These are phyloP conservation scores for Drosophila robusta DNA, from an alignment of 2,888 invertebrate genomes.

Conservation along the genomic window DNA sequence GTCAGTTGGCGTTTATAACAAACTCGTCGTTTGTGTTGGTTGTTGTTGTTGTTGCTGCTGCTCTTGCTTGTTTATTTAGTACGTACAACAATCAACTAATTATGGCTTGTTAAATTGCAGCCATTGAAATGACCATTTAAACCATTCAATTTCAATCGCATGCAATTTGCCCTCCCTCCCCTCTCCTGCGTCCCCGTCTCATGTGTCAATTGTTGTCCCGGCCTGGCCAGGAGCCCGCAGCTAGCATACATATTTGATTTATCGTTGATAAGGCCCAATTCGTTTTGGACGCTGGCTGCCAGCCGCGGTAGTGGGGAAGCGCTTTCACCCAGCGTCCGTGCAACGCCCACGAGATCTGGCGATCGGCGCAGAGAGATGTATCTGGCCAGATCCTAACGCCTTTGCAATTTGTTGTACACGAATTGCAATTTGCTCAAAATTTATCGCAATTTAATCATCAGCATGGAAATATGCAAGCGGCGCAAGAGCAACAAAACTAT, in stretches of 20 bases:
- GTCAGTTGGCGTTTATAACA: conserved; percentile 70
- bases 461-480: conserved; percentile 56
- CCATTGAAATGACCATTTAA: conserved; percentile 82
- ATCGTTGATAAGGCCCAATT: conserved; percentile 39
- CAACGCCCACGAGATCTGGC: conserved; percentile 38
- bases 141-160: conserved; percentile 81
- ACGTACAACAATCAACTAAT: conserved; percentile 79
- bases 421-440: conserved; percentile 76
- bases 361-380: conserved; percentile 30
- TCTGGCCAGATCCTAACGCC: conserved; percentile 61
- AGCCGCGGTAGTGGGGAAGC: conserved; percentile 17
- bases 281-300: conserved; percentile 7
- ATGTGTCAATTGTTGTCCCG: conserved; percentile 45
- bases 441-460: conserved; percentile 78
- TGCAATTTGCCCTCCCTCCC: conserved; percentile 37
- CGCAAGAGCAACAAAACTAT: conserved; percentile 59
- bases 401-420: conserved; percentile 75
- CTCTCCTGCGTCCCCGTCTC: conserved; percentile 8
- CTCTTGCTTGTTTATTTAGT: conserved; percentile 69
- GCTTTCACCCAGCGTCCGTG: conserved; percentile 40
- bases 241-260: conserved; percentile 50
- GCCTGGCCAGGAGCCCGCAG: conserved; percentile 1
- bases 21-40: conserved; percentile 52
- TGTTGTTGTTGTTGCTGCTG: conserved; percentile 39
- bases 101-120: conserved; percentile 81